These are phyloP conservation scores for Blennius ocellaris DNA, from an alignment of 2,113 vertebrate species.

Conservation along the genomic window DNA sequence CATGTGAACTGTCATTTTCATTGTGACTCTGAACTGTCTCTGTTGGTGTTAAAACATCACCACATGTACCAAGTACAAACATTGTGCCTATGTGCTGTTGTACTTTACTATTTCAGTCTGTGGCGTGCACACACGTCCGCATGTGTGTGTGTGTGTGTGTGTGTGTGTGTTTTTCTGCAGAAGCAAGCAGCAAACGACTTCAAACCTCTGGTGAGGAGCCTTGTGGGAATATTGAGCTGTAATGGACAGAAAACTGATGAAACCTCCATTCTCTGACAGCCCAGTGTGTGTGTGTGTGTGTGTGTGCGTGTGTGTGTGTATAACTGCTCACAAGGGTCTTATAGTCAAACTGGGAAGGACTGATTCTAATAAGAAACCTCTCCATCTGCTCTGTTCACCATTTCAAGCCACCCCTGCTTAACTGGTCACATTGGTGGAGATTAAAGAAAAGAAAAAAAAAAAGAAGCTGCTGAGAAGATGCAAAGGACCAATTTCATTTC, in stretches of 20 bases:
- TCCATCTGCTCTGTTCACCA: slow-evolving; percentile 67
- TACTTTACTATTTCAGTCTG: too few species aligned
- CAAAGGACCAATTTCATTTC: slow-evolving; percentile 80
- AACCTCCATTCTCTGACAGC: slow-evolving; percentile 56
- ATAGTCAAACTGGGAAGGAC: slow-evolving; percentile 36
- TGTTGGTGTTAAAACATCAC: too few species aligned
- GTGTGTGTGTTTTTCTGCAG: slow-evolving; percentile 50
- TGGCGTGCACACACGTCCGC: background rate
- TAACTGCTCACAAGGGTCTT: slow-evolving; percentile 62
- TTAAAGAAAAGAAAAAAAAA: slow-evolving; percentile 45
- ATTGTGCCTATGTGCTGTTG: too few species aligned
- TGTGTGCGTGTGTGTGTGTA: slow-evolving; percentile 4
- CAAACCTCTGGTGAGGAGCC: slow-evolving; percentile 46
- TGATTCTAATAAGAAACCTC: slow-evolving; percentile 67
- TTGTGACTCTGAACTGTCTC: too few species aligned
- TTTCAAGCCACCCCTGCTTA: slow-evolving; percentile 74
- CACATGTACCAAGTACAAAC: too few species aligned
- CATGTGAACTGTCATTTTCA: too few species aligned
- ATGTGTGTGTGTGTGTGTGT: slow-evolving; percentile 40
- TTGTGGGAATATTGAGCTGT: slow-evolving; percentile 56
- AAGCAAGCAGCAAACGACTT: slow-evolving; percentile 51
- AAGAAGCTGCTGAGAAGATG: slow-evolving; percentile 67
- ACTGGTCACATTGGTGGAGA: slow-evolving; percentile 70
- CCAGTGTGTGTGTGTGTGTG: slow-evolving; percentile 19
- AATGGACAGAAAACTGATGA: slow-evolving; percentile 68